These are phyloP conservation scores for Acanthoscelides obtectus DNA, from an alignment of 2,888 invertebrate species.

Conservation along the genomic window DNA sequence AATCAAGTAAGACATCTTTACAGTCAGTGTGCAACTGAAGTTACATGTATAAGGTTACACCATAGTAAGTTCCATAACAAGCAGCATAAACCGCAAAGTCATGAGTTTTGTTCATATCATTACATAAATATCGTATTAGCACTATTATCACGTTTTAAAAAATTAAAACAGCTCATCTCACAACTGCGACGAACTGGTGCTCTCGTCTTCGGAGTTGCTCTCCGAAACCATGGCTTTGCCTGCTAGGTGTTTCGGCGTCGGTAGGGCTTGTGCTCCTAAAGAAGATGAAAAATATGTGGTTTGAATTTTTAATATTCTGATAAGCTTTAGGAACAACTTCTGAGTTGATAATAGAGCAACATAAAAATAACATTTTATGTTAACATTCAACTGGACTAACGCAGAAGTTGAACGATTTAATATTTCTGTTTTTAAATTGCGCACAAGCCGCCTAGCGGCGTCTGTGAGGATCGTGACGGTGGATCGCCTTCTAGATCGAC, in stretches of 20 bases:
- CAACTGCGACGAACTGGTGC: constrained; percentile 50
- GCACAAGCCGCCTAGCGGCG: too few species aligned
- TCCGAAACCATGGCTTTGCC: constrained; percentile 67
- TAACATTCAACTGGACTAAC: too few species aligned
- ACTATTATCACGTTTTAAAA: neutral
- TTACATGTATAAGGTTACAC: neutral
- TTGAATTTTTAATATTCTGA: too few species aligned
- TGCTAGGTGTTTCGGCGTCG: constrained; percentile 60
- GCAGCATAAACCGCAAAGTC: neutral
- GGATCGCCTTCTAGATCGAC: too few species aligned
- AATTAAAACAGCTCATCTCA: constrained; percentile 28
- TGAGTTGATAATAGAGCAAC: too few species aligned
- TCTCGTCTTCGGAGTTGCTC: constrained; percentile 57
- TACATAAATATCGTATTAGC: neutral
- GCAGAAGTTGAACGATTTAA: too few species aligned
- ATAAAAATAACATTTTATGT: too few species aligned
- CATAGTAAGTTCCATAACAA: neutral
- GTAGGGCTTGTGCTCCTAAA: constrained; percentile 34
- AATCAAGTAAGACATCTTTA: neutral
- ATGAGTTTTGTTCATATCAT: neutral
- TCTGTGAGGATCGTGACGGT: too few species aligned
- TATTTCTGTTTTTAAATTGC: too few species aligned
- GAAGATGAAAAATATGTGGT: too few species aligned
- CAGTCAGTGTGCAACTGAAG: neutral
- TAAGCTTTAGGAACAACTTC: too few species aligned